phyloP scores from a whole-genome alignment of 2,888 invertebrate genomes.

The Calameuta idolon region DNA sequence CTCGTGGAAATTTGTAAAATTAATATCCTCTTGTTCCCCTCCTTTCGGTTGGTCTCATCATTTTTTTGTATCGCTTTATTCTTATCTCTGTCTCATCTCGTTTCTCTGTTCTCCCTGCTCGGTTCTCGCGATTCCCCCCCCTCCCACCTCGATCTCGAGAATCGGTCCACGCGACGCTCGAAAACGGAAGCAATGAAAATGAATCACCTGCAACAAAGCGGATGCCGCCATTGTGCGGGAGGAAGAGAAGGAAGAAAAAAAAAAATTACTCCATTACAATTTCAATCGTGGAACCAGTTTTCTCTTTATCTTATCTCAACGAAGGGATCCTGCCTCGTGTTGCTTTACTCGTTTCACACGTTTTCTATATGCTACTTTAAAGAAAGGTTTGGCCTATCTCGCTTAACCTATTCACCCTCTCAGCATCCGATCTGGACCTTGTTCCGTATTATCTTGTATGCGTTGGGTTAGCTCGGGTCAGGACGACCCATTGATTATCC shows the following conservation, averaged over 20 bases:
- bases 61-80: neutral
- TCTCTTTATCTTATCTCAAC: neutral
- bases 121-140: neutral
- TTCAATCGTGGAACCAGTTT: neutral
- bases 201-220: slow-evolving; percentile 5
- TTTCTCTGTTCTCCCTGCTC: neutral
- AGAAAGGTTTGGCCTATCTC: neutral
- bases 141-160: neutral
- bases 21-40: neutral
- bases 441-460: neutral
- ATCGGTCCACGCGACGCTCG: neutral
- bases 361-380: neutral
- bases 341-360: neutral
- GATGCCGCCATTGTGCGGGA: neutral
- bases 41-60: neutral
- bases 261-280: neutral
- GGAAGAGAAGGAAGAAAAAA: neutral
- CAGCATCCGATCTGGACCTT: neutral
- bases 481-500: neutral
- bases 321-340: neutral
- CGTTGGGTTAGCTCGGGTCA: neutral
- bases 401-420: neutral
- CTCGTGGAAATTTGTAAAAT: neutral
- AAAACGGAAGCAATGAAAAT: slow-evolving; percentile 5
- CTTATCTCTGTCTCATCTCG: neutral